Base-by-base conservation (phyloP, 2,113 vertebrate genomes). In the Leiothrix lutea region DNA sequence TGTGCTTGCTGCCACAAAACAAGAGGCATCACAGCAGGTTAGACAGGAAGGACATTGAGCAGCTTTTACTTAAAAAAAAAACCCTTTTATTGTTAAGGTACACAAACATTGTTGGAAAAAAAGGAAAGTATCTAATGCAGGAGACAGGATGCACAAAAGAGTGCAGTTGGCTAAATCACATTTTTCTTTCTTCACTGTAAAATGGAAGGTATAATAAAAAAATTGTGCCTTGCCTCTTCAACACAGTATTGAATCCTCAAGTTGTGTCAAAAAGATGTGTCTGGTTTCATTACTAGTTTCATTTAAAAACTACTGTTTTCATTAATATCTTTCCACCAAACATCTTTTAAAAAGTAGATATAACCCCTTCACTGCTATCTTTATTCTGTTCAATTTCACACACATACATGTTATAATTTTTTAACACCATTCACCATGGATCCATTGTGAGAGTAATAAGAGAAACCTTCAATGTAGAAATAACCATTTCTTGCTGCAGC, bases 141-240 rank as follows among this genome's bases (percentile, higher is more conserved):
- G 33, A 73, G 10, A 57, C 8, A 40, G 29, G 3, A 8, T 33
- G 29, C 45, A 78, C 14, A 25, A 56, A 80, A 51, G 18, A 31
- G 29, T 18, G 38, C 14, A 5, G 26, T 6, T 5, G 0, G 5
- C 26, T 87, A 24, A 16, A 53, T 9, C 0, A 23, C 1, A 8
- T 50, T 80, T 89, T 67, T 62, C 33, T 78, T 86, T 31, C 26
- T 74, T 78, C 24, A 84, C 24, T 31, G 15, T 38, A 54, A 80
- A 83, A 86, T 8, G 5, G 44, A 80, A 66, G 17, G 12, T 29
- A 13, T n/a, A 65, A 84, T n/a, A 73, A 79, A 89, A 88, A 50
- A 74, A 69, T 18, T 71, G 18, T 9, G 51, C 29, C 33, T 57
- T 92, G 21, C 7, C 10, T 25, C 13, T 78, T 53, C 61, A 71